Base-by-base conservation (phyloP, 2,797 vertebrate species). In the Hozukius guyotensis region DNA sequence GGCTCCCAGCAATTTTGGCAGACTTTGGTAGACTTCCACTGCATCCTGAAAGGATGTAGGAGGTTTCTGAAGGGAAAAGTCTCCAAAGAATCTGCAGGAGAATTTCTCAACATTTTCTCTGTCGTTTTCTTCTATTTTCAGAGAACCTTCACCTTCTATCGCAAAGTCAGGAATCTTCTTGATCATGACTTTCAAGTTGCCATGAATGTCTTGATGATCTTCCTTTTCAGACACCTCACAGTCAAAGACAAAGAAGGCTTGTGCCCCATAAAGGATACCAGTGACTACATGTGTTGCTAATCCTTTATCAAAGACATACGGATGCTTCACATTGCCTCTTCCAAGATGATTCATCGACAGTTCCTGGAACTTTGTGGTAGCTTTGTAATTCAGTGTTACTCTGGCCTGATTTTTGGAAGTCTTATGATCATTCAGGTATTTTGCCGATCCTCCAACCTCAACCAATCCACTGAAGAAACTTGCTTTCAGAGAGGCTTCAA, bases 211-310 rank as follows among this genome's bases (percentile, higher is more conserved):
- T 73, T 91, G 81, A n/a, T 77, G 32, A 20, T 80, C 8, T 81
- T 94, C 90, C 2, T 12, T 29, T 1, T 84, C 34, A 0, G 89
- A 91, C 13, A 88, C 55, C 3, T 90, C 87, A 27, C 34, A 69
- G n/a, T 94, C 92, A 87, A 94, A 94, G 10, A 94, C 84, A 69
- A 94, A 93, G 75, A 93, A 93, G 1, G 90, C 90, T 55, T 93
- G 87, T 8, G 91, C 93, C 11, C 94, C 94, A 77, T 94, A 93
- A n/a, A 93, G 78, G 6, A 94, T 57, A 6, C 31, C 93, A 12
- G 92, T 90, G 53, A 93, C 92, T 1, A 94, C 90, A 79, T 46
- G 92, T 46, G 93, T 94, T 46, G 93, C 93, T 57, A 90, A n/a
- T 10, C 78, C 3, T 64, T 87, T 0, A 0, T 94, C 57, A 74